Evolutionary conservation across 2,888 invertebrate species (phyloP).

Genomic region (Odiellus spinosus): DNA sequence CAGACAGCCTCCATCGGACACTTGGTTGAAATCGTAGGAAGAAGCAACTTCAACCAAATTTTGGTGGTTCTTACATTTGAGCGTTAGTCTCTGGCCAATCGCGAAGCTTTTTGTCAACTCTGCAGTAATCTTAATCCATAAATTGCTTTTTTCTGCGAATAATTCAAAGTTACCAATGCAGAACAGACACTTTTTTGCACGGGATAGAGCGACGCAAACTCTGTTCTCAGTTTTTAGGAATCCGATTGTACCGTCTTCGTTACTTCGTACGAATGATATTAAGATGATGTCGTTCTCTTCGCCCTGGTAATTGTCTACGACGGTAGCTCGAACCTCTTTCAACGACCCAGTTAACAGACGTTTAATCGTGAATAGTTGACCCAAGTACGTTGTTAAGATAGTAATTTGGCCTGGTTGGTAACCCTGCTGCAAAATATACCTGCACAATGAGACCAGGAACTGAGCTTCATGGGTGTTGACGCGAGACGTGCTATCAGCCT

Average conservation of each 20-base stretch:
- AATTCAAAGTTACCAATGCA: constrained; percentile 48
- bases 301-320: constrained; percentile 63
- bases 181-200: constrained; percentile 49
- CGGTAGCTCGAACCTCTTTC: neutral
- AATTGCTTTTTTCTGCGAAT: constrained; percentile 6
- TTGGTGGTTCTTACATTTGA: constrained; percentile 14
- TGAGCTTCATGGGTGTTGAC: constrained; percentile 47
- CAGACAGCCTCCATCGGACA: constrained; percentile 24
- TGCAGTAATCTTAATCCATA: constrained; percentile 13
- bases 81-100: constrained; percentile 11
- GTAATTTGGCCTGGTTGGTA: constrained; percentile 48
- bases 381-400: constrained; percentile 52
- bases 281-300: constrained; percentile 62
- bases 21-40: constrained; percentile 12
- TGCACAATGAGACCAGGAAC: constrained; percentile 39
- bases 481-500: constrained; percentile 37
- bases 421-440: constrained; percentile 43
- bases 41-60: constrained; percentile 3
- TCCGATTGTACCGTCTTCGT: constrained; percentile 47
- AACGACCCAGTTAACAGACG: no score
- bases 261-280: constrained; percentile 60
- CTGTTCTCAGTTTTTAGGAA: constrained; percentile 52
- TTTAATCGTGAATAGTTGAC: constrained; percentile 41
- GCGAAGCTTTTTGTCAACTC: constrained; percentile 7
- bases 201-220: constrained; percentile 35